Evolutionary conservation across 2,888 invertebrate species (phyloP).

Genomic region (Venusia cambrica): DNA sequence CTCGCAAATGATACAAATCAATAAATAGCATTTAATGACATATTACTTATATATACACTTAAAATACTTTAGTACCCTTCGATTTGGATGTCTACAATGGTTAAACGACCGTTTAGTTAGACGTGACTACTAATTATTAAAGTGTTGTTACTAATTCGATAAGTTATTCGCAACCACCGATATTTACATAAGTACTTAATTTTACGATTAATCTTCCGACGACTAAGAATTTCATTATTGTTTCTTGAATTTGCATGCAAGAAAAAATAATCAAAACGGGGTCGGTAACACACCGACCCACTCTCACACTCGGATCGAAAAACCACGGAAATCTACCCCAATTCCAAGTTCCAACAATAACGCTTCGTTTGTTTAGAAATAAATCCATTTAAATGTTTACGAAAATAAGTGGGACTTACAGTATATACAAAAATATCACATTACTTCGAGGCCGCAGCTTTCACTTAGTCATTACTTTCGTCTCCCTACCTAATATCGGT

Average conservation of each 20-base stretch:
- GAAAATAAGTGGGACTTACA: constrained; percentile 81
- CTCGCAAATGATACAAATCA: constrained; percentile 70
- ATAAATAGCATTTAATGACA: constrained; percentile 75
- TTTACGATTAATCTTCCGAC: constrained; percentile 43
- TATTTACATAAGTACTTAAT: constrained; percentile 75
- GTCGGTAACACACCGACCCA: no score
- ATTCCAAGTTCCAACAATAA: constrained; percentile 61
- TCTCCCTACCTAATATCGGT: constrained; percentile 69
- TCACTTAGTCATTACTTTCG: constrained; percentile 74
- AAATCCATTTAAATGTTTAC: constrained; percentile 79
- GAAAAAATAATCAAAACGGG: constrained; percentile 27
- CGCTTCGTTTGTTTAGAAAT: constrained; percentile 70
- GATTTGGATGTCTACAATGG: constrained; percentile 68
- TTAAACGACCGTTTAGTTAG: constrained; percentile 68
- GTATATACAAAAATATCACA: constrained; percentile 82
- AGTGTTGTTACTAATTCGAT: constrained; percentile 55
- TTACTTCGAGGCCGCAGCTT: constrained; percentile 82
- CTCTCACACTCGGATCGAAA: constrained; percentile 47
- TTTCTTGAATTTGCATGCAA: constrained; percentile 23
- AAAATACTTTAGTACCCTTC: constrained; percentile 78
- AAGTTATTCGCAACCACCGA: constrained; percentile 58
- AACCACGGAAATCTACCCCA: constrained; percentile 45
- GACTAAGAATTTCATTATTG: constrained; percentile 29
- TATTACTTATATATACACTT: constrained; percentile 68
- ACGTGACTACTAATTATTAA: constrained; percentile 63